A percentile compares a stretch with the other conserved stretches of the same genome.
Evolutionary conservation across 2,113 vertebrate species (phyloP).

Genomic region (Galbula dea): DNA sequence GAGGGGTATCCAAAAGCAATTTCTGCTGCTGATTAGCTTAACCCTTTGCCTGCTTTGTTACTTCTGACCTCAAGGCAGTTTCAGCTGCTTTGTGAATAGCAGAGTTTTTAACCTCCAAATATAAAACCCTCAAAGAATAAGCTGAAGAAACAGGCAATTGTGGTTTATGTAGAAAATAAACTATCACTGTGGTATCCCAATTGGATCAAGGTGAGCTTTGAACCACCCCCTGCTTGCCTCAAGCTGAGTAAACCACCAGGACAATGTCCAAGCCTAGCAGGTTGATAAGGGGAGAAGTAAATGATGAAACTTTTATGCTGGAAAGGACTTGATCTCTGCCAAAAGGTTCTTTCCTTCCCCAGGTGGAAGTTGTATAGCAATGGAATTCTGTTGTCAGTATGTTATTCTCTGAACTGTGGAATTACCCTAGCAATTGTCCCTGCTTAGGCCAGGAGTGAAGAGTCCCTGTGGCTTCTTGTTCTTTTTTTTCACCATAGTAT

Average conservation of each 20-base stretch:
- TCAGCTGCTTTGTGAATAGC: not conserved
- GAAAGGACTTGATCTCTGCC: slow-evolving; percentile 42
- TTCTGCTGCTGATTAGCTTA: not conserved
- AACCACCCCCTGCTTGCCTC: not conserved
- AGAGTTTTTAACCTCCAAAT: not conserved
- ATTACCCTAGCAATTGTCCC: not conserved
- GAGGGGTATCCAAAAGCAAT: too few species aligned
- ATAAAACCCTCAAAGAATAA: slow-evolving; percentile 18
- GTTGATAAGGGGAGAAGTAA: slow-evolving; percentile 31
- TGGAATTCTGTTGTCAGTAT: slow-evolving; percentile 21
- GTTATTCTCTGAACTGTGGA: not conserved
- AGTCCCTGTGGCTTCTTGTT: not conserved
- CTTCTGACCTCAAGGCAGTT: not conserved
- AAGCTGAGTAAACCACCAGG: slow-evolving; percentile 21
- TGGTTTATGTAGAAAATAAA: slow-evolving; percentile 32
- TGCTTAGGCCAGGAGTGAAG: not conserved
- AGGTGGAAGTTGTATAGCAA: slow-evolving; percentile 31
- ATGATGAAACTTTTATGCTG: slow-evolving; percentile 38
- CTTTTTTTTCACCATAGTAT: not conserved
- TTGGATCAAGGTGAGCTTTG: slow-evolving; percentile 36
- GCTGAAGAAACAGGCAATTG: not conserved
- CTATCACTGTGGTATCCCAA: not conserved
- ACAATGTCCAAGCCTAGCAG: slow-evolving; percentile 51
- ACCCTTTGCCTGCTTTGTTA: not conserved
- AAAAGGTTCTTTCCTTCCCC: slow-evolving; percentile 30